These are phyloP conservation scores for Varanus salvator DNA, from an alignment of 2,113 vertebrate species.

Conservation along the genomic window DNA sequence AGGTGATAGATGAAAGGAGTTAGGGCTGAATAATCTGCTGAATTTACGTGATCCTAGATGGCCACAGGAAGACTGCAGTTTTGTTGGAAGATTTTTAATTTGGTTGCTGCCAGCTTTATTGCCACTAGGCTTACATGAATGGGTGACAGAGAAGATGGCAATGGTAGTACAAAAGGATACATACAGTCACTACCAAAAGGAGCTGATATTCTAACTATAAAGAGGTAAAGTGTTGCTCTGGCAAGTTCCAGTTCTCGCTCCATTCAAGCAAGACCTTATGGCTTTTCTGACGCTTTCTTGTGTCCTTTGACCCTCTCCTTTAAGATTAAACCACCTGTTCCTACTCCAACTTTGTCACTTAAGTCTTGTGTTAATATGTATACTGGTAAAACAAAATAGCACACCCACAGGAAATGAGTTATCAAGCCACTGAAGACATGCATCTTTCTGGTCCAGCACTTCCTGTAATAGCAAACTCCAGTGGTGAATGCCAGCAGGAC, in stretches of 20 bases:
- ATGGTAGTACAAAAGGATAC: conserved; percentile 59
- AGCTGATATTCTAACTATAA: neutral
- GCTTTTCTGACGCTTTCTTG: neutral
- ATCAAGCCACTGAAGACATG: neutral
- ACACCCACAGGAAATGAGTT: neutral
- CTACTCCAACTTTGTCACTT: neutral
- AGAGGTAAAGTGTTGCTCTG: neutral
- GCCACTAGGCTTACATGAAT: conserved; percentile 58
- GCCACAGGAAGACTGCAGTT: conserved; percentile 65
- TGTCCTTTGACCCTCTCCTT: neutral
- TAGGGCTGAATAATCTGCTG: conserved; percentile 77
- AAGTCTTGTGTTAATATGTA: neutral
- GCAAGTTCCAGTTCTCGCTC: neutral
- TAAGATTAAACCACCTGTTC: neutral
- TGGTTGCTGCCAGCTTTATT: conserved; percentile 71
- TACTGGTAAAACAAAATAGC: neutral
- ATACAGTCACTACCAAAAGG: conserved; percentile 18
- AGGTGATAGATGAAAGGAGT: conserved; percentile 87
- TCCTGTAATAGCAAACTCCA: neutral
- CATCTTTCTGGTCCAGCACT: neutral
- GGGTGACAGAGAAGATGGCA: conserved; percentile 61
- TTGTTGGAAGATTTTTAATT: conserved; percentile 71
- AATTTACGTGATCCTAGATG: conserved; percentile 78
- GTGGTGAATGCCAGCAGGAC: neutral
- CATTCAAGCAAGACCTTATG: neutral